Evolutionary conservation across 2,797 vertebrate species (phyloP), one percentile per base, ranked within the genome.

Genomic region (Loriculus beryllinus): DNA sequence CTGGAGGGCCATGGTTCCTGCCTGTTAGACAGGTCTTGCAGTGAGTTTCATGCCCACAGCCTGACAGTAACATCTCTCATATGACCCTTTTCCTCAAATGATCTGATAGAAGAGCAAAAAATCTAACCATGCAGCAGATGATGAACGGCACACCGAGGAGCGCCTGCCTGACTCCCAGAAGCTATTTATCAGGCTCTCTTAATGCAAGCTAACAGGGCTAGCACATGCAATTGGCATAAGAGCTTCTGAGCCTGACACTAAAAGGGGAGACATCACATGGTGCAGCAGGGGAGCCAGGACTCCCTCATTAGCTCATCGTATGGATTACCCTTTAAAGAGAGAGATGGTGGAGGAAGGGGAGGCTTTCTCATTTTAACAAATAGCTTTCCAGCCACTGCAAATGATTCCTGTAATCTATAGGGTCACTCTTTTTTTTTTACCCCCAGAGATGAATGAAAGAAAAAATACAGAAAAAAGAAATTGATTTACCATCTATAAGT

Each of bases 401-500:
- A 97, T 93, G 72, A 83, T 92, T 89, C 87, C 88, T 93, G 60
- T 52, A 85, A 96, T 87, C 76, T 81, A 76, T 86, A 3, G 9
- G 82, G 86, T 95, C 76, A 69, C 60, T 94, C 63, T 60, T 80
- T 82, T 96, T 81, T 17, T 11, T 6, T 1, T 20, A n/a, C 1
- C 49, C 52, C 33, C 56, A 90, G 60, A 88, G 45, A 71, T 47
- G 70, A 74, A 31, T 5, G 13, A 9, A 31, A 31, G 15, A 21
- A 90, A 28, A 20, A 19, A 37, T 40, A 40, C 26, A 15, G 12
- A 26, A 37, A 49, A 21, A 88, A 72, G 62, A 75, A 63, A 96
- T 90, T 94, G 96, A 97, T 97, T 96, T 94, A 89, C 93, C 82
- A 54, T 94, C 92, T 92, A 92, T 90, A 93, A 96, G 85, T 87